Evolutionary conservation across 2,113 vertebrate genomes (phyloP).

Genomic region (Archilochus colubris): DNA sequence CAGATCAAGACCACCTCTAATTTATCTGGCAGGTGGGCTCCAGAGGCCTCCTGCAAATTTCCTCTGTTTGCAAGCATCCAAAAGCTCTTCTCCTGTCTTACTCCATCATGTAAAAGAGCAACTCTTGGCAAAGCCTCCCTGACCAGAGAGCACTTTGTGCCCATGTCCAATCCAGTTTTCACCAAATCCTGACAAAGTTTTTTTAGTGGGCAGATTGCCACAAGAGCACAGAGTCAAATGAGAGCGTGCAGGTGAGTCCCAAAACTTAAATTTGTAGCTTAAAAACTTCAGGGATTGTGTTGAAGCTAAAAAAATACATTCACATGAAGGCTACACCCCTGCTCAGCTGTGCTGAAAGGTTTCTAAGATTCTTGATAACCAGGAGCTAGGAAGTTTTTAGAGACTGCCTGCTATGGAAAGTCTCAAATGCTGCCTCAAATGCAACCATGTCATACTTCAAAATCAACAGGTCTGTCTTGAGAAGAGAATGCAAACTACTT

Average conservation of each 20-base stretch:
- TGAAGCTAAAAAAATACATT: not conserved
- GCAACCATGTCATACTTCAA: not conserved
- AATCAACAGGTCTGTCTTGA: not conserved
- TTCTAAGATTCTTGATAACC: not conserved
- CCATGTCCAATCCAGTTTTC: not conserved
- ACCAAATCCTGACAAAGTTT: not conserved
- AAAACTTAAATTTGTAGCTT: not conserved
- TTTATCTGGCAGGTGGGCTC: slow-evolving; percentile 32
- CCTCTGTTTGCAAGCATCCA: not conserved
- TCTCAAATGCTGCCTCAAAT: not conserved
- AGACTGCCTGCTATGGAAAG: not conserved
- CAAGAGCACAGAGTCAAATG: not conserved
- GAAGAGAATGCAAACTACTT: not conserved
- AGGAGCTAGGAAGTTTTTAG: not conserved
- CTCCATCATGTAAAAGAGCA: not conserved
- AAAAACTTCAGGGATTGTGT: not conserved
- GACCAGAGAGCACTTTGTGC: not conserved
- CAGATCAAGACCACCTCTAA: slow-evolving; percentile 59
- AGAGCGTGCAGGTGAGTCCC: not conserved
- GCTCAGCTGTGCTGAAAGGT: not conserved
- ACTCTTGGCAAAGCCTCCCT: not conserved
- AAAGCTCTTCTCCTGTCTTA: not conserved
- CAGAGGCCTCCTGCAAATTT: not conserved
- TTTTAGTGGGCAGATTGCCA: not conserved
- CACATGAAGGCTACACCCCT: not conserved